A percentile compares a stretch with the other conserved stretches of the same genome.
phyloP scores from a whole-genome alignment of 1,140 invertebrate species.

The Magallana angulata region DNA sequence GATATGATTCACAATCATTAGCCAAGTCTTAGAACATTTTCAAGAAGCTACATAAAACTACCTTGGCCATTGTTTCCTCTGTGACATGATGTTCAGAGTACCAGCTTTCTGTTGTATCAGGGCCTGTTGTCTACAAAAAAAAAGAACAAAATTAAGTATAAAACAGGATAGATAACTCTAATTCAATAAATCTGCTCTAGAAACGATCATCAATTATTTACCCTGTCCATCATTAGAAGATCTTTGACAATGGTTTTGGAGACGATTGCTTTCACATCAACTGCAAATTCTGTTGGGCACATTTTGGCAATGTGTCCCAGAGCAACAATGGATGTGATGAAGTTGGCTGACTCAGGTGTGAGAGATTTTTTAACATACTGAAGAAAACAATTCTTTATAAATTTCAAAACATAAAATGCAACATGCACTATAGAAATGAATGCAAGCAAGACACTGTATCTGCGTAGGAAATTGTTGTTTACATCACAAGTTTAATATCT shows the following conservation, averaged over 20 bases:
- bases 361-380: slow-evolving; percentile 82
- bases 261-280: slow-evolving; percentile 94
- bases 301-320: slow-evolving; percentile 94
- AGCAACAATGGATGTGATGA: slow-evolving; percentile 94
- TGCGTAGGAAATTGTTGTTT: too few species aligned
- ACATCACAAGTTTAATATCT: not conserved
- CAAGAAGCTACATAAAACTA: slow-evolving; percentile 75
- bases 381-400: slow-evolving; percentile 56
- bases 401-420: not conserved
- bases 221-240: slow-evolving; percentile 90
- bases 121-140: slow-evolving; percentile 68
- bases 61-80: slow-evolving; percentile 94
- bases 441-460: too few species aligned
- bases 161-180: too few species aligned
- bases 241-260: slow-evolving; percentile 97
- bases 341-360: slow-evolving; percentile 89
- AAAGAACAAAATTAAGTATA: slow-evolving; percentile 2
- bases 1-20: not conserved
- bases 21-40: not conserved
- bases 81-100: slow-evolving; percentile 92
- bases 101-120: slow-evolving; percentile 85
- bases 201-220: slow-evolving; percentile 53
- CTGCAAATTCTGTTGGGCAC: slow-evolving; percentile 93
- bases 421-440: too few species aligned
- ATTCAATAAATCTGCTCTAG: too few species aligned